phyloP scores from a whole-genome alignment of 2,797 vertebrate species.

The Poeciliopsis gracilis region DNA sequence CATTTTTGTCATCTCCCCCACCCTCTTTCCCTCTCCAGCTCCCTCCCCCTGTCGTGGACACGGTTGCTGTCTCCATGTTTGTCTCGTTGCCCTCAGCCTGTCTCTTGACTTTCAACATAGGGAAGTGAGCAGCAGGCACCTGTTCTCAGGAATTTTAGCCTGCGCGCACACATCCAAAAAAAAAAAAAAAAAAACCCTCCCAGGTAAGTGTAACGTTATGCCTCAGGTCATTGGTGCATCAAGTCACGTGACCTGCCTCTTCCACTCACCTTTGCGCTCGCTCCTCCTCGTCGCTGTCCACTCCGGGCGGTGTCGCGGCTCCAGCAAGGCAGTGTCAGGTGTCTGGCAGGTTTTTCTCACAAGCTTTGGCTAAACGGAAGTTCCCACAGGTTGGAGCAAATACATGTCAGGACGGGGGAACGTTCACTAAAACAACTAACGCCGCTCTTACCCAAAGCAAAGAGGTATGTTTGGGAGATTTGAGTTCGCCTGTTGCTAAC shows the following conservation, averaged over 20 bases:
- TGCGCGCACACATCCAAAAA: neutral
- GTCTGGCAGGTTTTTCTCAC: slow-evolving; percentile 54
- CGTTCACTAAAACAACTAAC: neutral
- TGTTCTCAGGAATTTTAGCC: slow-evolving; percentile 24
- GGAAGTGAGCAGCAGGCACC: neutral
- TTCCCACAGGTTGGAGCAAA: slow-evolving; percentile 68
- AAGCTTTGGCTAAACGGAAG: slow-evolving; percentile 57
- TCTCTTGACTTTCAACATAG: neutral
- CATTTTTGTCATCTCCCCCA: neutral
- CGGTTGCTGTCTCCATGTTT: neutral
- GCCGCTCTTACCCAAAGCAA: neutral
- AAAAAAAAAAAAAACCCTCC: neutral
- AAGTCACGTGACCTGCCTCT: slow-evolving; percentile 63
- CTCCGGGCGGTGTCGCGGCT: slow-evolving; percentile 56
- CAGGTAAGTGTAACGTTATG: slow-evolving; percentile 63
- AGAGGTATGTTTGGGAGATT: neutral
- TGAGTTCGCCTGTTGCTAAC: neutral
- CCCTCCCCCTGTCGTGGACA: neutral
- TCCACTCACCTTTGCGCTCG: slow-evolving; percentile 61
- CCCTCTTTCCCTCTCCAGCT: too few relatives aligned
- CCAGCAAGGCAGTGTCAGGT: slow-evolving; percentile 68
- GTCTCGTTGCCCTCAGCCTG: neutral
- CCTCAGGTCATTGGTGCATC: slow-evolving; percentile 61
- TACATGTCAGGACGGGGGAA: slow-evolving; percentile 2
- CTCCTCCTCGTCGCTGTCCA: slow-evolving; percentile 30